These are phyloP conservation scores for Leucozona laternaria DNA, from an alignment of 2,888 invertebrate species.

Conservation along the genomic window DNA sequence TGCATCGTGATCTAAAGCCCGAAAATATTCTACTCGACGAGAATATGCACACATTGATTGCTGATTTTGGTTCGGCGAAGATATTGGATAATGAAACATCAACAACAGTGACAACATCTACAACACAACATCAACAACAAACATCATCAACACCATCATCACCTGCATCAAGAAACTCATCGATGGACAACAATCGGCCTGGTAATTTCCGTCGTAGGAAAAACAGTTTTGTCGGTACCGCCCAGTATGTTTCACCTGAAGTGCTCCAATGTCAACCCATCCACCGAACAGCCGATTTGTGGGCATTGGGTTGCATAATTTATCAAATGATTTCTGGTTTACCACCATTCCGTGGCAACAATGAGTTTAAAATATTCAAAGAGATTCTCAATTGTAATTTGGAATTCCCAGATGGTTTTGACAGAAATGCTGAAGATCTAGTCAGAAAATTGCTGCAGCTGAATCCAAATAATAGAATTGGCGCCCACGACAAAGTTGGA, in stretches of 20 bases:
- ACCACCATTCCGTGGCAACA: slow-evolving; percentile 95
- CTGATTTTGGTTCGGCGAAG: slow-evolving; percentile 98
- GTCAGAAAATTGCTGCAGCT: slow-evolving; percentile 93
- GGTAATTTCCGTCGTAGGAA: slow-evolving; percentile 84
- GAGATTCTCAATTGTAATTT: slow-evolving; percentile 96
- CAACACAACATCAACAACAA: slow-evolving; percentile 5
- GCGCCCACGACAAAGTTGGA: slow-evolving; percentile 89
- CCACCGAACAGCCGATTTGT: slow-evolving; percentile 93
- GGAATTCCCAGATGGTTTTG: slow-evolving; percentile 96
- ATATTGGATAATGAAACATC: slow-evolving; percentile 85
- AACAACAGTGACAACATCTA: slow-evolving; percentile 43
- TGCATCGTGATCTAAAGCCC: slow-evolving; percentile 98
- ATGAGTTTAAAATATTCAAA: slow-evolving; percentile 98
- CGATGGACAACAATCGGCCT: slow-evolving; percentile 77
- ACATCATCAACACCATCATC: slow-evolving; percentile 39
- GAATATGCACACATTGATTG: slow-evolving; percentile 97
- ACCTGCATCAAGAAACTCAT: slow-evolving; percentile 50
- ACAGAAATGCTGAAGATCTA: slow-evolving; percentile 93
- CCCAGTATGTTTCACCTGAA: slow-evolving; percentile 99
- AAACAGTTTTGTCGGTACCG: slow-evolving; percentile 98
- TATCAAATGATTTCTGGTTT: slow-evolving; percentile 98
- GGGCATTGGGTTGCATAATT: slow-evolving; percentile 98
- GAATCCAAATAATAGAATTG: slow-evolving; percentile 92
- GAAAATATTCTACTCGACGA: slow-evolving; percentile 97
- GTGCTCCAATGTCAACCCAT: slow-evolving; percentile 92